A percentile compares a stretch with the other conserved stretches of the same genome.
phyloP scores from a whole-genome alignment of 2,888 invertebrate species.

The Tenthredo mesomela region DNA sequence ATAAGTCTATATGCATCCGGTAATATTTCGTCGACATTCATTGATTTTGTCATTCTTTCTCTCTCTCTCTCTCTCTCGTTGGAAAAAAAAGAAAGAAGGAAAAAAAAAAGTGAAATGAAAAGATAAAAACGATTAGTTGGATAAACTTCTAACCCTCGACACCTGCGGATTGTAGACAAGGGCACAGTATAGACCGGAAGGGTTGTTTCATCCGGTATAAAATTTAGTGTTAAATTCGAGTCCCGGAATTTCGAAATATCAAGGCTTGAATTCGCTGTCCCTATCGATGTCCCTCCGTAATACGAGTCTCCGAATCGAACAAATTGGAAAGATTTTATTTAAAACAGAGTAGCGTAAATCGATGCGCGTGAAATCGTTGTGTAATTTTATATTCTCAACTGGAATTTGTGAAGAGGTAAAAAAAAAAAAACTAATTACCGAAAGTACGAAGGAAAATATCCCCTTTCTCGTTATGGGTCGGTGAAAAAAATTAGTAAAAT shows the following conservation, averaged over 20 bases:
- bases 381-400: neutral
- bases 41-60: neutral
- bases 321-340: neutral
- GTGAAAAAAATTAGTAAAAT: neutral
- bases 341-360: neutral
- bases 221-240: neutral
- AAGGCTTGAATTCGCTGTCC: neutral
- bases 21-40: neutral
- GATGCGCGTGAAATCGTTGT: neutral
- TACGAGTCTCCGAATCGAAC: constrained; percentile 2
- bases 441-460: constrained; percentile 3
- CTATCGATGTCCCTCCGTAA: neutral
- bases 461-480: neutral
- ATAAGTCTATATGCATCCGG: too few species aligned
- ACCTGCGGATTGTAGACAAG: constrained; percentile 7
- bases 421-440: constrained; percentile 26
- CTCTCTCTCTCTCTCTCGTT: too few species aligned
- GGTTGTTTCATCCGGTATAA: constrained; percentile 8
- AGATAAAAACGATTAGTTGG: constrained; percentile 15
- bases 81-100: neutral
- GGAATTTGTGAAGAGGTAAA: neutral
- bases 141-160: constrained; percentile 13
- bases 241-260: neutral
- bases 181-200: neutral
- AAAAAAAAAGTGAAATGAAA: too few species aligned